Percentiles rank a stretch among this genome's conserved stretches.
phyloP scores from a whole-genome alignment of 2,797 vertebrate species.

The Poecilia wingei region DNA sequence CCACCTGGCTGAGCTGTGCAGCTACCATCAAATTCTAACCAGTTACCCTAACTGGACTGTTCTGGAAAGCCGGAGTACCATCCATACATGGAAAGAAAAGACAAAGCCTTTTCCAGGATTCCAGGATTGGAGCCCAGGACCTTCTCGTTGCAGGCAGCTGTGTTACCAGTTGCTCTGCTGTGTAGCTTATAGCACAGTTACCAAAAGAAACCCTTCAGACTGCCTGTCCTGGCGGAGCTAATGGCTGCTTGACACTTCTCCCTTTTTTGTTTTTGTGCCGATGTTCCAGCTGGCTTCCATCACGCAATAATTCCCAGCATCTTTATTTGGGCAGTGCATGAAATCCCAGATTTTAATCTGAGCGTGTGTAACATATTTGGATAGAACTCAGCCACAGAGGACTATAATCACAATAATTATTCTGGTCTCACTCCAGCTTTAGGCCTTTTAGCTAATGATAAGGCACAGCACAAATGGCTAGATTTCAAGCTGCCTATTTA shows the following conservation, averaged over 20 bases:
- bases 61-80: neutral
- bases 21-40: slow-evolving; percentile 50
- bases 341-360: slow-evolving; percentile 64
- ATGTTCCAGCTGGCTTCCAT: slow-evolving; percentile 42
- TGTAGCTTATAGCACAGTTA: too few relatives aligned
- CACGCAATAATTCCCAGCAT: slow-evolving; percentile 42
- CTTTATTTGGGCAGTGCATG: slow-evolving; percentile 46
- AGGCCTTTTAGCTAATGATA: slow-evolving; percentile 71
- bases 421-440: slow-evolving; percentile 63
- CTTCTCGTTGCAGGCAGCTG: neutral
- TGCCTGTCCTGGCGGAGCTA: neutral
- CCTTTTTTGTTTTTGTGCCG: slow-evolving; percentile 7
- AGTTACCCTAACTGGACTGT: neutral
- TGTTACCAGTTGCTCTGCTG: neutral
- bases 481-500: slow-evolving; percentile 45
- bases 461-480: slow-evolving; percentile 36
- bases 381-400: slow-evolving; percentile 53
- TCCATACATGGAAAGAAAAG: neutral
- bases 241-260: neutral
- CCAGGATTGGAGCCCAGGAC: neutral
- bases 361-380: slow-evolving; percentile 60
- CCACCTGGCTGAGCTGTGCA: slow-evolving; percentile 55
- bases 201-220: neutral
- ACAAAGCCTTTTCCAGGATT: too few relatives aligned
- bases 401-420: slow-evolving; percentile 72